Evolutionary conservation across 1,140 invertebrate species (phyloP).

Genomic region (Cotesia glomerata): DNA sequence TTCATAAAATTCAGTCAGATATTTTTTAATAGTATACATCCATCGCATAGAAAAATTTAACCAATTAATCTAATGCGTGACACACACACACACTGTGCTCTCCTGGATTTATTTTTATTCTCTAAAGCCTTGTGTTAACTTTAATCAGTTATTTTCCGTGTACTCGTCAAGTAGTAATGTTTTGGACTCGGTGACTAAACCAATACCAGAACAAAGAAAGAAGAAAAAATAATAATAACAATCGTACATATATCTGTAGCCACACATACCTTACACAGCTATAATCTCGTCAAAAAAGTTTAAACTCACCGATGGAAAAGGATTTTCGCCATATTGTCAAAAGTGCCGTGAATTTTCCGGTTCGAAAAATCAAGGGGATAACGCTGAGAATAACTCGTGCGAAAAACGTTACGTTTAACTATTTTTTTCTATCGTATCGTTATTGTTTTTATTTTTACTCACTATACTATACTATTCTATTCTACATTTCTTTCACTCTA

Average conservation of each 20-base stretch:
- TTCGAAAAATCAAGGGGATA: constrained; percentile 25
- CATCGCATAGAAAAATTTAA: background rate
- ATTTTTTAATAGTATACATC: background rate
- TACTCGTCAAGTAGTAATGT: too few species aligned
- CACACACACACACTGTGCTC: background rate
- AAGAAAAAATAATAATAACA: too few species aligned
- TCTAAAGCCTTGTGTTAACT: too few species aligned
- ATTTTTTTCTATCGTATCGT: background rate
- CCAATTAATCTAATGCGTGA: constrained; percentile 8
- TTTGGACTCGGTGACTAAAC: too few species aligned
- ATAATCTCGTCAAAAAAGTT: constrained; percentile 3
- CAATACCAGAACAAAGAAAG: too few species aligned
- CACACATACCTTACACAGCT: background rate
- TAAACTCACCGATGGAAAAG: background rate
- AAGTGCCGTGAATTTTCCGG: constrained; percentile 18
- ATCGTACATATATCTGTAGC: background rate
- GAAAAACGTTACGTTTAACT: constrained; percentile 20
- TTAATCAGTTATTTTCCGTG: too few species aligned
- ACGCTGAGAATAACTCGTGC: constrained; percentile 19
- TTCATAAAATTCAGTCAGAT: background rate
- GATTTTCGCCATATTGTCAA: constrained; percentile 4
- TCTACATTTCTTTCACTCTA: background rate
- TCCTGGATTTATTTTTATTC: too few species aligned
- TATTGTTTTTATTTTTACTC: background rate
- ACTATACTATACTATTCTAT: background rate